Base-by-base conservation (phyloP, 2,888 invertebrate genomes). In the Lepidochrysops patricia region DNA sequence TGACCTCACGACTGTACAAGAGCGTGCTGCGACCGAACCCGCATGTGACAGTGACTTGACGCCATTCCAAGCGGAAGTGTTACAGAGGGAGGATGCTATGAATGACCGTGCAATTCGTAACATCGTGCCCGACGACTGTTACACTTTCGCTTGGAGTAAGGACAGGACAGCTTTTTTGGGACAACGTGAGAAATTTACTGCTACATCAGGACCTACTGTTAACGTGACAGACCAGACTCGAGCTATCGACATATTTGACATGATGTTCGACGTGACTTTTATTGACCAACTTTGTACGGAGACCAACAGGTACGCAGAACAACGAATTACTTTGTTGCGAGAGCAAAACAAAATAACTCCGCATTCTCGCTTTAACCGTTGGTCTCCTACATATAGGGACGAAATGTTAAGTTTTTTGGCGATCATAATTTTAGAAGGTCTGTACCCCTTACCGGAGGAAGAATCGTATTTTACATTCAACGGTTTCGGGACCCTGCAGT, bases 391-490 rank as follows among this genome's bases (percentile, higher is more conserved):
- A 43, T 27, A 65, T 49, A 26, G 64, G 1, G 57, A 65, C 49
- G 67, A 68, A 61, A 65, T 67, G 61, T 9, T 62, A 5, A 60
- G 23, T 19, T 69, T 64, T 63, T 63, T 70, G 52, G 63, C 69
- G 25, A 5, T 70, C 4, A 52, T 59, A 0, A 65, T 68, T 56
- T 32, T 68, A 19, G 68, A 68, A 49, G 69, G 67, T 3, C 56
- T 68, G 0, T 68, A 67, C 56, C 68, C 68, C n/a, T 49, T 67
- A 23, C 64, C 63, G 6, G 62, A 63, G 6, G 69, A 71, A 29
- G 58, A 68, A 34, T 7, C 49, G 1, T 69, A 67, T 43, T 69
- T 70, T 60, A 19, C 52, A 5, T 67, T 65, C 25, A 67, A 69
- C 29, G 69, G 69, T 15, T 68, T 64, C 34, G 67, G 67, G 2